A percentile compares a stretch with the other conserved stretches of the same genome.
These are phyloP conservation scores for Perodicticus potto DNA, from an alignment of 2,797 vertebrate species.

Conservation along the genomic window DNA sequence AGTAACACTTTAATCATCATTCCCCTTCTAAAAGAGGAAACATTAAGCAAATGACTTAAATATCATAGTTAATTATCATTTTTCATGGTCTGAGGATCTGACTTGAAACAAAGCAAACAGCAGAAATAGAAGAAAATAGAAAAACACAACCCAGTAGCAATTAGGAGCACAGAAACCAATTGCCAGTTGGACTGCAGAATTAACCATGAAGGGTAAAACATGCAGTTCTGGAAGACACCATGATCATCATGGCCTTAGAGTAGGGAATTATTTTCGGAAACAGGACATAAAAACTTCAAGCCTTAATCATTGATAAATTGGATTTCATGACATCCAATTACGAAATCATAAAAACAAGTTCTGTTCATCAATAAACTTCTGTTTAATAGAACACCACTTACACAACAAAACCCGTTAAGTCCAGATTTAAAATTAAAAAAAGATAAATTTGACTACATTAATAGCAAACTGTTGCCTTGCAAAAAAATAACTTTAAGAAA, in stretches of 20 bases:
- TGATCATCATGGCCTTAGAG: neutral
- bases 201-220: neutral
- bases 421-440: neutral
- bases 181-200: neutral
- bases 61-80: constrained; percentile 43
- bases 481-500: neutral
- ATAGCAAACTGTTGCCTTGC: neutral
- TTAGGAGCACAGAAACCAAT: constrained; percentile 41
- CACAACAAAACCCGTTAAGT: neutral
- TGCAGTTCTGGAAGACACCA: neutral
- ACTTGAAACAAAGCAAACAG: constrained; percentile 62
- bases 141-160: constrained; percentile 25
- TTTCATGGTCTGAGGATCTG: constrained; percentile 38
- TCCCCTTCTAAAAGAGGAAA: neutral
- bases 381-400: neutral
- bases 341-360: neutral
- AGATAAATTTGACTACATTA: neutral
- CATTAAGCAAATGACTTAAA: constrained; percentile 57
- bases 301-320: neutral
- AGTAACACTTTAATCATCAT: neutral
- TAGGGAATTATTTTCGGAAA: neutral
- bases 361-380: neutral
- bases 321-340: neutral
- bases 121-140: constrained; percentile 43
- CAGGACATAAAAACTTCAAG: neutral